Percentiles rank a stretch among this genome's conserved stretches.
These are phyloP conservation scores for Naso thynnoides DNA, from an alignment of 2,797 vertebrate species.

Conservation along the genomic window DNA sequence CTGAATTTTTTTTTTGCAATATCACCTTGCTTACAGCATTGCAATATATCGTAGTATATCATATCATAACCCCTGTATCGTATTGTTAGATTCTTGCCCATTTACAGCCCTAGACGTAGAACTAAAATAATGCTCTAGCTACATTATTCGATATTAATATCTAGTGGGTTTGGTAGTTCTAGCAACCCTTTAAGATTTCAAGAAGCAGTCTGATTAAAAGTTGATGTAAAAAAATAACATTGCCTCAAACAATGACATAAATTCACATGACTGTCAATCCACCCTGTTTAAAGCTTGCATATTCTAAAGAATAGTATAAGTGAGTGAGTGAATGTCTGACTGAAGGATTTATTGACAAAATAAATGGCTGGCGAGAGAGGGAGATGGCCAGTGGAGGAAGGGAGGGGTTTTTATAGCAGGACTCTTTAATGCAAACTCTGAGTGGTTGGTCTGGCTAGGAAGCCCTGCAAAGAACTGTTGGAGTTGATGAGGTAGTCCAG, in stretches of 20 bases:
- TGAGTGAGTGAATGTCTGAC: conserved; percentile 12
- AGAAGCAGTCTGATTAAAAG: not conserved
- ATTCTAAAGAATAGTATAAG: not conserved
- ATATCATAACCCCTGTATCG: too few species aligned
- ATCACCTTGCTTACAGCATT: too few species aligned
- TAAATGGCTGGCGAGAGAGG: conserved; percentile 28
- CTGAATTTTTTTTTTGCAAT: too few species aligned
- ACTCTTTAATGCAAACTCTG: conserved; percentile 64
- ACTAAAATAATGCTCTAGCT: not conserved
- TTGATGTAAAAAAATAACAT: not conserved
- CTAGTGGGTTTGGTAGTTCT: not conserved
- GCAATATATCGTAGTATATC: too few species aligned
- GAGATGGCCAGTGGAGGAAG: conserved; percentile 35
- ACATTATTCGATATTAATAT: not conserved
- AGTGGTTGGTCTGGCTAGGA: conserved; percentile 60
- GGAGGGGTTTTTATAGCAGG: conserved; percentile 57
- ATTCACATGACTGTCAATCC: not conserved
- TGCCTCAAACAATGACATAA: not conserved
- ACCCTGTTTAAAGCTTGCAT: not conserved
- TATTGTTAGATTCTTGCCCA: too few species aligned
- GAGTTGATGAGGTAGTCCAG: conserved; percentile 89
- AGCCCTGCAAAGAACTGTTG: conserved; percentile 75
- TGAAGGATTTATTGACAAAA: conserved; percentile 39
- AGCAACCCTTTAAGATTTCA: not conserved
- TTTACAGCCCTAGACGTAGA: conserved; percentile 5